Evolutionary conservation across 1,140 invertebrate species (phyloP), one percentile per base, ranked within the genome.

Genomic region (Drosophila rhopaloa): DNA sequence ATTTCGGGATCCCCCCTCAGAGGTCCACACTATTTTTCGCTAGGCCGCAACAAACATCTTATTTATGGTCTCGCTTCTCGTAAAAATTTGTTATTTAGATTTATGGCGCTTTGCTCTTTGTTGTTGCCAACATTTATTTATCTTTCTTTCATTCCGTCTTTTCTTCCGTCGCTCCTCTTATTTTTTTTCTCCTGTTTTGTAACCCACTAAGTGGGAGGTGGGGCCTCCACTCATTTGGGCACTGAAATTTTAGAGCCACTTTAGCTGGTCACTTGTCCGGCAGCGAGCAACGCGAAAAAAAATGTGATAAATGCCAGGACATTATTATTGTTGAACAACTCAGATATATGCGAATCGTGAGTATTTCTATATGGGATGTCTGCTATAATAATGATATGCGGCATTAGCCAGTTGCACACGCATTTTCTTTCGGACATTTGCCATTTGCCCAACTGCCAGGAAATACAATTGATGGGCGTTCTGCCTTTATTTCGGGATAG

Each of bases 31-130:
- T 76, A 67, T 76, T 76, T 76, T 67, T 37, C 48, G 60, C 60
- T 76, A 76, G 73, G 73, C 73, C 72, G 60, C 73, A 29, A 76
- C 72, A 76, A 88, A 88, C 83, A 79, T 89, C 83, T 88, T 88
- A 88, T 88, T 88, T 88, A 88, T 88, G 83, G 83, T 89, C 80
- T 85, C 83, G 83, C 80, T 83, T 88, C 83, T 88, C 83, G 83
- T 88, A 88, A 88, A 88, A 88, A 88, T 88, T 88, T 88, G 83
- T 88, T 88, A 88, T 88, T 88, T 88, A 88, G 83, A 88, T 88
- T 88, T 88, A 88, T 88, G 80, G 84, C 76, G 84, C 61, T 88
- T 88, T 83, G 83, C 84, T 83, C 83, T 88, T 86, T 86, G 83
- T 86, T 88, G 83, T 88, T 88, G 84, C 58, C 67, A 77, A 89